Conservation (phyloP, 2,797 vertebrate genomes). For the Pantherophis vulpinus region DNA sequence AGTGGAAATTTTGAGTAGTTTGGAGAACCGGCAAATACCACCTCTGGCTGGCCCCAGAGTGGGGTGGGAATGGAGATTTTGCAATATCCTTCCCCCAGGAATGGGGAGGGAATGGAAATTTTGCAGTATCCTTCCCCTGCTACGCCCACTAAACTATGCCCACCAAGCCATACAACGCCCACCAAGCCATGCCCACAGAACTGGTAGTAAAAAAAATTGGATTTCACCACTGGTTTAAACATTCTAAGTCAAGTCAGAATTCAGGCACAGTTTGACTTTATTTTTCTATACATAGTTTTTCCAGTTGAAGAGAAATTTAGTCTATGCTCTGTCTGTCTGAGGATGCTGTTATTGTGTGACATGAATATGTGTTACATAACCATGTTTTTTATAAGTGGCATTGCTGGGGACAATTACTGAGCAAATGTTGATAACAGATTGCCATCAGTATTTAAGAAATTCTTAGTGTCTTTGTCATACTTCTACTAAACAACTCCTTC, state of each 20-base stretch:
- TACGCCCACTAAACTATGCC: too few species aligned
- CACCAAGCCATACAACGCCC: too few species aligned
- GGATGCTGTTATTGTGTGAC: not conserved
- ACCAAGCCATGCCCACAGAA: not conserved
- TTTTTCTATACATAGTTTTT: not conserved
- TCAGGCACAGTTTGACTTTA: not conserved
- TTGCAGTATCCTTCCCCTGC: too few species aligned
- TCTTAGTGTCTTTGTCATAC: conserved; percentile 23
- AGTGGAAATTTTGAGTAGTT: too few species aligned
- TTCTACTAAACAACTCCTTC: conserved; percentile 6
- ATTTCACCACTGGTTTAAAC: not conserved
- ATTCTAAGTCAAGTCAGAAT: not conserved
- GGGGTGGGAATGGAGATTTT: too few species aligned
- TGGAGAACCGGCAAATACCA: too few species aligned
- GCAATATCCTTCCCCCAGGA: too few species aligned
- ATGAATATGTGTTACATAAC: not conserved
- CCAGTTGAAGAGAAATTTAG: not conserved
- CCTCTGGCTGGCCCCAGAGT: too few species aligned
- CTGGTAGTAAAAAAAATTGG: too few species aligned
- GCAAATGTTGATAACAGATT: conserved; percentile 38
- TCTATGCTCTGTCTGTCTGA: not conserved
- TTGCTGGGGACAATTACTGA: conserved; percentile 12
- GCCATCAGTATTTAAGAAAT: conserved; percentile 9
- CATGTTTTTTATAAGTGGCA: not conserved
- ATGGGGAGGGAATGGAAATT: too few species aligned